Evolutionary conservation across 2,113 vertebrate genomes (phyloP), one percentile per base, ranked within the genome.

Genomic region (Sapayoa aenigma): DNA sequence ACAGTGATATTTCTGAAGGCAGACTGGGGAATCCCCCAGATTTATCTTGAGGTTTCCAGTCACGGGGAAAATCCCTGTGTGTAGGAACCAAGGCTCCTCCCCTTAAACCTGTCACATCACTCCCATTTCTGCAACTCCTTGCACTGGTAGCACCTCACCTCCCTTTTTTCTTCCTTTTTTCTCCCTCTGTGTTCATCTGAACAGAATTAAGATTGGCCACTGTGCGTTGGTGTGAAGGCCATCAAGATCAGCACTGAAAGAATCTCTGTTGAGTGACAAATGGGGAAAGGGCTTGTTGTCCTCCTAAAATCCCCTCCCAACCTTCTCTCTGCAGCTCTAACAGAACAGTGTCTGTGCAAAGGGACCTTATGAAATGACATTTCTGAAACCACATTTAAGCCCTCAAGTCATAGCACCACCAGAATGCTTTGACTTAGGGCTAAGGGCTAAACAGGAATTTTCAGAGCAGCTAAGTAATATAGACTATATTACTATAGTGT

Each of bases 31-130:
- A 95, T 93, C 77, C 95, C 95, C 95, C 18, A 21, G 4, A 33
- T 27, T 76, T 75, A 62, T 50, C 76, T 73, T 50, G 39, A 94
- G 47, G 76, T 33, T 30, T 44, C 20, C 4, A 1, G 17, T 89
- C 93, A 94, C 28, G 82, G 95, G 94, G 95, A 97, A 97, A 97
- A 94, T 55, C 95, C 95, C 90, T 65, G 1, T 1, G 13, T 65
- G 53, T 52, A 59, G 7, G 4, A 75, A 42, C 20, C 58, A 19
- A 49, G 12, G 68, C 94, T 95, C 94, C 94, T 87, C 96, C 95
- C 37, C 44, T 33, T 27, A 17, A 25, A 27, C 28, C 49, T 53
- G 5, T 60, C 52, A 53, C 35, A 47, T 60, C 78, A 82, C 58
- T 86, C 46, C 56, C 30, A 63, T 30, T 90, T 73, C 72, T 94